Conservation (phyloP, 2,113 vertebrate species). For the Todiramphus saurophagus region DNA sequence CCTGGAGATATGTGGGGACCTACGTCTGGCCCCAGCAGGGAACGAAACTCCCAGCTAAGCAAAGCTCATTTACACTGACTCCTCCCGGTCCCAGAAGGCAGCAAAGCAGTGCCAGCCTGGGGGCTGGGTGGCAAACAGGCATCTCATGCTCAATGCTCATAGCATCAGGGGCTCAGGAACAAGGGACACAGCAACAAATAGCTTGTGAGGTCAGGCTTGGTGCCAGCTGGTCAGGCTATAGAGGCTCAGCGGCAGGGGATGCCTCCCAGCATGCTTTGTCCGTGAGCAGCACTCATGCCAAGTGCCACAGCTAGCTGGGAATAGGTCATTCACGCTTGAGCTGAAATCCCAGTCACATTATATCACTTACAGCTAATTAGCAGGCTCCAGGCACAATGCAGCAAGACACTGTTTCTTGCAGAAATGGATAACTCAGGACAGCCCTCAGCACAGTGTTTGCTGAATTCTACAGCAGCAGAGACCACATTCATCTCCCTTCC, state of each 20-base stretch:
- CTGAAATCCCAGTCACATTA: slow-evolving; percentile 44
- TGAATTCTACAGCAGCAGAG: background rate
- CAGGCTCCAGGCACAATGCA: slow-evolving; percentile 53
- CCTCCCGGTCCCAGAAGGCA: background rate
- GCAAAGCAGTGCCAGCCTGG: background rate
- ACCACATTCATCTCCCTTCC: background rate
- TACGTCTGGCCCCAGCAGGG: background rate
- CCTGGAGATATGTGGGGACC: accelerated
- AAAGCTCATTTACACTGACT: background rate
- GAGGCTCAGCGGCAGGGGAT: background rate
- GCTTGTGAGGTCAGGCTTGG: background rate
- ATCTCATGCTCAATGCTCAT: background rate
- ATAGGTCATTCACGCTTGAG: slow-evolving; percentile 50
- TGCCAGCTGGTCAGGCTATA: background rate
- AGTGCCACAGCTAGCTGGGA: background rate
- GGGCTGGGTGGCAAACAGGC: background rate
- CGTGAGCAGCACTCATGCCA: background rate
- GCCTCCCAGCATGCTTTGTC: slow-evolving; percentile 6
- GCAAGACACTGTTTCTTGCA: slow-evolving; percentile 18
- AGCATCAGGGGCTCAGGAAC: background rate
- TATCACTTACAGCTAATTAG: slow-evolving; percentile 71
- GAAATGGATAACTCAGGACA: background rate
- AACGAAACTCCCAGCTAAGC: background rate
- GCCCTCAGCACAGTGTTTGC: background rate
- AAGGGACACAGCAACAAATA: background rate